phyloP scores from a whole-genome alignment of 2,888 invertebrate genomes.

The Aradus depressus region DNA sequence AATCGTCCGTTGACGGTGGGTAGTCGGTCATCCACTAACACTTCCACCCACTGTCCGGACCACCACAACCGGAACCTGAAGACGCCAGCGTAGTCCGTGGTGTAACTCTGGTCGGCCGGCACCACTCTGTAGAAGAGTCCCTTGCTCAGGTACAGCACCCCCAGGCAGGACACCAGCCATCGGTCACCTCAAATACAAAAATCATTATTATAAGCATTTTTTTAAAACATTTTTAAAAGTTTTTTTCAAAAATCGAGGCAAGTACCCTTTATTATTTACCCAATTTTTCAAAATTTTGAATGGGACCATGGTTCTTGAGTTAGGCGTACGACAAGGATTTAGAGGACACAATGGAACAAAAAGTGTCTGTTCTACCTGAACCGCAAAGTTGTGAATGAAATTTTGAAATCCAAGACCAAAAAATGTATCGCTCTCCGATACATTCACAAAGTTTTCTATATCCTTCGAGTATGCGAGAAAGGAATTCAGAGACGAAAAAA shows the following conservation, averaged over 20 bases:
- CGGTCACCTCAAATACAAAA: constrained; percentile 57
- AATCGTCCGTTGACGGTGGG: constrained; percentile 78
- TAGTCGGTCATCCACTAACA: constrained; percentile 76
- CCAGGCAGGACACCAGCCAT: constrained; percentile 82
- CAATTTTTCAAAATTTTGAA: too few relatives aligned
- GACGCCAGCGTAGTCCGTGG: constrained; percentile 50
- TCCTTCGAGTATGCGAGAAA: too few relatives aligned
- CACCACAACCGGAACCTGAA: constrained; percentile 71
- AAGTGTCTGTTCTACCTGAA: too few relatives aligned
- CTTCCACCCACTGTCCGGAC: constrained; percentile 88
- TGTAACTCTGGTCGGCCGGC: constrained; percentile 76
- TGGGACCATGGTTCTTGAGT: too few relatives aligned
- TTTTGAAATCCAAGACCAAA: too few relatives aligned
- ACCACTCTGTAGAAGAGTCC: constrained; percentile 84
- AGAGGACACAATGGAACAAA: too few relatives aligned
- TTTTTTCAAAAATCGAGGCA: not conserved
- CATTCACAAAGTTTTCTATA: too few relatives aligned
- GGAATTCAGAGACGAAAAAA: too few relatives aligned
- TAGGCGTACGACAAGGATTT: too few relatives aligned
- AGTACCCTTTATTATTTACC: too few relatives aligned
- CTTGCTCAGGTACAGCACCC: constrained; percentile 70
- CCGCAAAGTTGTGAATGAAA: too few relatives aligned
- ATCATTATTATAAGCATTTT: not conserved
- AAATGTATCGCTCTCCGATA: too few relatives aligned
- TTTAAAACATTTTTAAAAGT: not conserved